Conservation (phyloP, 2,888 invertebrate species). For the Lepidonotus clava region DNA sequence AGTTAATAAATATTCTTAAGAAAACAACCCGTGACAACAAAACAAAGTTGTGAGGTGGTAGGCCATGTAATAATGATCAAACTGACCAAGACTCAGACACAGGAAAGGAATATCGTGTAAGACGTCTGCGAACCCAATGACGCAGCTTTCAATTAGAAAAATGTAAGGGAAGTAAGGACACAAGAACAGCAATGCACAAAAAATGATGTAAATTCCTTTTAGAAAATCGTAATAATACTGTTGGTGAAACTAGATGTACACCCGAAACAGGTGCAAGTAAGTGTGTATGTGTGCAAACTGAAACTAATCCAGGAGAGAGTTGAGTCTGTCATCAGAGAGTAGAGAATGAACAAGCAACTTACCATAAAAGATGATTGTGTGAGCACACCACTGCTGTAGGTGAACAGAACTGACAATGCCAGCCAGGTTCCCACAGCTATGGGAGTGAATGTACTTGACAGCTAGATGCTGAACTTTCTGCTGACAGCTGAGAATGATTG, state of each 20-base stretch:
- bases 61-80: neutral
- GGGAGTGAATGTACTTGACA: conserved; percentile 10
- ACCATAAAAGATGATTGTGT: conserved; percentile 24
- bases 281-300: neutral
- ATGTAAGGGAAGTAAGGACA: neutral
- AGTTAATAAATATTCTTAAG: neutral
- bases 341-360: neutral
- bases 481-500: neutral
- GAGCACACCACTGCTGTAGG: neutral
- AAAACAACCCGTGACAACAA: conserved; percentile 1
- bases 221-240: neutral
- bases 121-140: neutral
- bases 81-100: conserved; percentile 10
- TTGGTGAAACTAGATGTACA: neutral
- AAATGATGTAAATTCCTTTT: conserved; percentile 30
- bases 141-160: neutral
- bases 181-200: neutral
- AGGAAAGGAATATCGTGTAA: neutral
- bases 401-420: neutral
- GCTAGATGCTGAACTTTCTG: neutral
- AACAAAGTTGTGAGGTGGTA: conserved; percentile 2
- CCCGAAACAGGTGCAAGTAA: neutral
- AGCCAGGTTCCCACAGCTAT: neutral
- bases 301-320: neutral
- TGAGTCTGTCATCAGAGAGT: conserved; percentile 36